Evolutionary conservation across 2,113 vertebrate genomes (phyloP), one percentile per base, ranked within the genome.

Genomic region (Pipra filicauda): DNA sequence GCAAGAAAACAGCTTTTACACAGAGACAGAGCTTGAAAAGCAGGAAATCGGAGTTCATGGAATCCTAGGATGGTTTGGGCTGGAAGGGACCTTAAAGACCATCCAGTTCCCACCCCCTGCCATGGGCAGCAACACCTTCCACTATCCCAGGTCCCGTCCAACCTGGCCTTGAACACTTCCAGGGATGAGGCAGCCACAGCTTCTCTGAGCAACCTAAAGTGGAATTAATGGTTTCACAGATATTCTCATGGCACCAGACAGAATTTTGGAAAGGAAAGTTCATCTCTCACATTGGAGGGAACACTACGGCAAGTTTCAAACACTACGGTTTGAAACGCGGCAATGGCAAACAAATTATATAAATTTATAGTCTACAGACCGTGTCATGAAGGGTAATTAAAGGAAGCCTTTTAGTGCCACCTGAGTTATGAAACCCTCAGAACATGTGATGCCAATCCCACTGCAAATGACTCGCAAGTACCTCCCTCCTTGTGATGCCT

Each of bases 121-220:
- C 55, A 49, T 0, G 5, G 44, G 17, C 17, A 70, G 18, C 12
- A 35, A 70, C 48, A 43, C 9, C 9, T 90, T 16, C 48, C 26
- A 31, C 15, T 13, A 13, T 0, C 5, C 64, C 55, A 76, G 6
- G 11, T 0, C 41, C 35, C 0, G 0, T 82, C 61, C 57, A 77
- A 3, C 22, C 12, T 17, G 41, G 41, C 31, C 55, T 33, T 70
- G 41, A 12, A 55, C 26, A 62, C 5, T 70, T 35, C 35, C 55
- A 70, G n/a, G 35, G 41, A 33, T 12, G 14, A 9, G 11, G 30
- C 4, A 76, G 21, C 64, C 64, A 35, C 26, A 55, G 48, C 20
- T 48, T 3, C 30, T 48, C 4, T 13, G 6, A 12, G 31, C 6
- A 76, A 43, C 26, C n/a, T 35, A 0, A 70, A 70, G 18, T 43